Conservation (phyloP, 2,888 invertebrate genomes). For the Euplagia quadripunctaria region DNA sequence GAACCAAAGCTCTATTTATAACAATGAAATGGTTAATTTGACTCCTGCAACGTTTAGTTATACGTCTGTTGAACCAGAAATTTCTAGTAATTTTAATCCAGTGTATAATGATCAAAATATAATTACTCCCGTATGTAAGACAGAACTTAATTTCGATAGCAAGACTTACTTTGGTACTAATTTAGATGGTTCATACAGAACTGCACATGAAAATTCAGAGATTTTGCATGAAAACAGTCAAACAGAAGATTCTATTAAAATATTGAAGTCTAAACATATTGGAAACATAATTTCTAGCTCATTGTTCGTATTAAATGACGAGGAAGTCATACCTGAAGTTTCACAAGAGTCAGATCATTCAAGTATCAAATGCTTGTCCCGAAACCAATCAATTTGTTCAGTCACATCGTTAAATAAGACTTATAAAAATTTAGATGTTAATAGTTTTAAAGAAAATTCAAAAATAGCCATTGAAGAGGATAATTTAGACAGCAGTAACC, state of each 20-base stretch:
- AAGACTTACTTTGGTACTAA: neutral
- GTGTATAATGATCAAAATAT: neutral
- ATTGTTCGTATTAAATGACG: slow-evolving; percentile 69
- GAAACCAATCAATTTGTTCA: slow-evolving; percentile 63
- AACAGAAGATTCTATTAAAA: slow-evolving; percentile 7
- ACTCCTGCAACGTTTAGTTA: neutral
- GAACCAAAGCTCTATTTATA: neutral
- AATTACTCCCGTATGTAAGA: neutral
- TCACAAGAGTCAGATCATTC: slow-evolving; percentile 43
- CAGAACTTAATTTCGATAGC: neutral
- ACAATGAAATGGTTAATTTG: neutral
- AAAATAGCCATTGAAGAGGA: slow-evolving; percentile 27
- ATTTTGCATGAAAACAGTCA: slow-evolving; percentile 3
- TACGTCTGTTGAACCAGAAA: neutral
- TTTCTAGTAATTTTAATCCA: neutral
- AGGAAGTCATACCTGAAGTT: slow-evolving; percentile 47
- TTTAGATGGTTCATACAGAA: neutral
- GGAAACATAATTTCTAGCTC: slow-evolving; percentile 68
- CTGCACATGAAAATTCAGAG: neutral
- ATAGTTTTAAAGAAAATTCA: slow-evolving; percentile 59
- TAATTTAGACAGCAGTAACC: slow-evolving; percentile 8
- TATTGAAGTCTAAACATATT: slow-evolving; percentile 32
- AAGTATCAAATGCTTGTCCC: slow-evolving; percentile 48
- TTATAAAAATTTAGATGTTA: slow-evolving; percentile 73
- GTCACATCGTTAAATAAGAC: slow-evolving; percentile 66